A percentile compares a stretch with the other conserved stretches of the same genome.
These are phyloP conservation scores for Listronotus bonariensis DNA, from an alignment of 1,140 invertebrate genomes.

Conservation along the genomic window DNA sequence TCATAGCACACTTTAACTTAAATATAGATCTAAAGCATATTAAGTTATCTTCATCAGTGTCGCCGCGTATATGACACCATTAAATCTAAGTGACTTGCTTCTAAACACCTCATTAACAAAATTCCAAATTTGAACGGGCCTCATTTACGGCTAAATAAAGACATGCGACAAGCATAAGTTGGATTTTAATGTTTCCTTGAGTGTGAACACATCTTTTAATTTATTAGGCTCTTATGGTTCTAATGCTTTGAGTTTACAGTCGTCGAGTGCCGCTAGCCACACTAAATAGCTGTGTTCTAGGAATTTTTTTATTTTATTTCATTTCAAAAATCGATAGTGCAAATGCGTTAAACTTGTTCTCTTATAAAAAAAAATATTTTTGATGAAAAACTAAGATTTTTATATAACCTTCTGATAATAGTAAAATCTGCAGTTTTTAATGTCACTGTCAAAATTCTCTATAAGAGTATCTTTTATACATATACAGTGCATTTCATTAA, in stretches of 20 bases:
- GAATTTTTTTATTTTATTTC: too few species aligned
- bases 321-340: too few species aligned
- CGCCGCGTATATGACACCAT: constrained; percentile 6
- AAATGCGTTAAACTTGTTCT: too few species aligned
- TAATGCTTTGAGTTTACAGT: neutral
- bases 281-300: constrained; percentile 8
- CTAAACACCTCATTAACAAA: constrained; percentile 26
- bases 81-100: constrained; percentile 12
- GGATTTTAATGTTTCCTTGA: constrained; percentile 8
- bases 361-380: too few species aligned
- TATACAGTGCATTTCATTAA: too few species aligned
- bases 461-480: too few species aligned
- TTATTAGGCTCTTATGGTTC: constrained; percentile 2
- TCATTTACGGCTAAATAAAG: constrained; percentile 17
- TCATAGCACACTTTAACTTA: neutral
- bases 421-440: too few species aligned
- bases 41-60: constrained; percentile 18
- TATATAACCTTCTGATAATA: too few species aligned
- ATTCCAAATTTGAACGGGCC: constrained; percentile 20
- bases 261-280: neutral
- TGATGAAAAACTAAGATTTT: too few species aligned
- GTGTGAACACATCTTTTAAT: constrained; percentile 10
- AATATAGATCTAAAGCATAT: constrained; percentile 1
- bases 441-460: too few species aligned
- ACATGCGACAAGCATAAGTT: constrained; percentile 12